These are phyloP conservation scores for Amphiprion percula DNA, from an alignment of 2,113 vertebrate genomes.

Conservation along the genomic window DNA sequence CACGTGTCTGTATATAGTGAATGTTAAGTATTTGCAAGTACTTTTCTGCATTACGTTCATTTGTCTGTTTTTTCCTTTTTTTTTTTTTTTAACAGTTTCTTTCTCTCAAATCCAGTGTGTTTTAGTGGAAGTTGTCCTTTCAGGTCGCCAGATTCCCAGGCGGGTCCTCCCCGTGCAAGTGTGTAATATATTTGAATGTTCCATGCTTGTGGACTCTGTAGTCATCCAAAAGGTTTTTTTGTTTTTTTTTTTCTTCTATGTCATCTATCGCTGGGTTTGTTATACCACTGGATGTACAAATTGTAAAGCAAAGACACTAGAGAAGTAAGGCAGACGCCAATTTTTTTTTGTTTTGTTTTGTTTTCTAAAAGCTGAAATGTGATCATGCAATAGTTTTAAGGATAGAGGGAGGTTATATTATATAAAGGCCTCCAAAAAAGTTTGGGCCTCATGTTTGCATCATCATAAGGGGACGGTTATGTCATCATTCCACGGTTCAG, in stretches of 20 bases:
- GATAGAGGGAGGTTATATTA: slow-evolving; percentile 61
- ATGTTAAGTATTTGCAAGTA: slow-evolving; percentile 94
- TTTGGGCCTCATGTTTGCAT: slow-evolving; percentile 70
- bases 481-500: slow-evolving; percentile 22
- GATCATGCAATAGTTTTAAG: slow-evolving; percentile 75
- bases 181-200: slow-evolving; percentile 88
- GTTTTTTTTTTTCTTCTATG: slow-evolving; percentile 52
- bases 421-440: slow-evolving; percentile 32
- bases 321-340: slow-evolving; percentile 69
- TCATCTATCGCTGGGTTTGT: slow-evolving; percentile 81
- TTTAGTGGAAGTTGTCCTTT: slow-evolving; percentile 81
- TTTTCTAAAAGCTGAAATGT: slow-evolving; percentile 78
- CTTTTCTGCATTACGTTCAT: slow-evolving; percentile 79
- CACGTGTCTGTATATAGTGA: slow-evolving; percentile 94
- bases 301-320: slow-evolving; percentile 82
- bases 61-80: slow-evolving; percentile 65
- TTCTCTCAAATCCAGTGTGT: slow-evolving; percentile 78
- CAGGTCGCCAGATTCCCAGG: slow-evolving; percentile 74
- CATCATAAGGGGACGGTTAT: slow-evolving; percentile 56
- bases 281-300: slow-evolving; percentile 86
- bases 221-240: slow-evolving; percentile 54
- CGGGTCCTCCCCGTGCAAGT: slow-evolving; percentile 70
- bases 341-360: slow-evolving; percentile 46
- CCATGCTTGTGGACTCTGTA: slow-evolving; percentile 85
- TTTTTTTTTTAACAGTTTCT: slow-evolving; percentile 69